phyloP scores from a whole-genome alignment of 2,888 invertebrate species.

The Horisme vitalbata region DNA sequence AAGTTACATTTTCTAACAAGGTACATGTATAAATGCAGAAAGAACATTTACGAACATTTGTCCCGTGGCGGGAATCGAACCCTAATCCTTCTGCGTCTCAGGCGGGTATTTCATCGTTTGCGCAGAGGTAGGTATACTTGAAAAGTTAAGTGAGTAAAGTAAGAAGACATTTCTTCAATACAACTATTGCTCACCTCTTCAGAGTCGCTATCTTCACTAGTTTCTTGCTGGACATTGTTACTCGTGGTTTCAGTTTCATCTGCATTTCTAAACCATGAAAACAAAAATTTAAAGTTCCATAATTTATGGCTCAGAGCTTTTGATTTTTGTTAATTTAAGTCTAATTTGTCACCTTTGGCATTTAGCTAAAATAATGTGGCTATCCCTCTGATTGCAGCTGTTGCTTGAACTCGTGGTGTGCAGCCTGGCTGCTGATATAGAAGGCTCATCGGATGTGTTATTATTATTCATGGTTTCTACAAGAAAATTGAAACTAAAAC shows the following conservation, averaged over 20 bases:
- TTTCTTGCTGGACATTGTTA: conserved; percentile 45
- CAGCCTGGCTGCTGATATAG: conserved; percentile 27
- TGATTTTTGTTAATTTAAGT: too few species aligned
- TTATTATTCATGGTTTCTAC: conserved; percentile 37
- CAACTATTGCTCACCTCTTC: conserved; percentile 61
- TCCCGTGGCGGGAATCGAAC: too few species aligned
- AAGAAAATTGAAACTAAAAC: too few species aligned
- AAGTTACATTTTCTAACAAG: too few species aligned
- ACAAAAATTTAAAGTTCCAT: conserved; percentile 1
- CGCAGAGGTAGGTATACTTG: too few species aligned
- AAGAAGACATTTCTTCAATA: too few species aligned
- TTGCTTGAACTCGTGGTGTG: conserved; percentile 30
- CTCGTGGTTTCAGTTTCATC: conserved; percentile 31
- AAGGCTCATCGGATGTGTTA: conserved; percentile 33
- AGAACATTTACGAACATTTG: too few species aligned
- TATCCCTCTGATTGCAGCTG: conserved; percentile 38
- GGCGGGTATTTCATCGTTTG: too few species aligned
- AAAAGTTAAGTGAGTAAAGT: too few species aligned
- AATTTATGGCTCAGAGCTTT: too few species aligned
- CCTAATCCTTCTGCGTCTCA: too few species aligned
- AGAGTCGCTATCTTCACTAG: conserved; percentile 55
- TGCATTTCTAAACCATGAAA: conserved; percentile 40
- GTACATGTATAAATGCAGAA: too few species aligned
- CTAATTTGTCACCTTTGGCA: conserved; percentile 52
- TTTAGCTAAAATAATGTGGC: conserved; percentile 56